Percentiles rank a stretch among this genome's conserved stretches.
These are phyloP conservation scores for Megathymus violae DNA, from an alignment of 1,140 invertebrate genomes.

Conservation along the genomic window DNA sequence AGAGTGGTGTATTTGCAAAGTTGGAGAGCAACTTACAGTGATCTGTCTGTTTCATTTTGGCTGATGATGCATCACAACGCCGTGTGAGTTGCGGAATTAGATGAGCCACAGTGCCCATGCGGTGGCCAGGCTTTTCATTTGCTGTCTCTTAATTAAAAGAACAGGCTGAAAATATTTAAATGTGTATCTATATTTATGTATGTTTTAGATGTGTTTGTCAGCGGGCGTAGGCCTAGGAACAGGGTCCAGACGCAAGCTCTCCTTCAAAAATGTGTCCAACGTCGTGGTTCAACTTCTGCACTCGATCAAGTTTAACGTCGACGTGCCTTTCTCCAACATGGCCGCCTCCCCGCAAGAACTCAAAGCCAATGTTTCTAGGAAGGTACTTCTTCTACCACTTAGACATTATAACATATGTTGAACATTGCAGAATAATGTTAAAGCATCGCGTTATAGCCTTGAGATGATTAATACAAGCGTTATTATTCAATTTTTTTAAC, in stretches of 20 bases:
- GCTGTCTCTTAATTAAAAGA: no score
- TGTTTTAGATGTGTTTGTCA: constrained; percentile 83
- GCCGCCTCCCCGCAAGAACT: constrained; percentile 87
- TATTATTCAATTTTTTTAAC: no score
- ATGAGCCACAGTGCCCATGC: no score
- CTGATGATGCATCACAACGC: no score
- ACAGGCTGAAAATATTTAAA: constrained; percentile 41
- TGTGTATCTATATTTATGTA: constrained; percentile 48
- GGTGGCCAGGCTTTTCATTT: no score
- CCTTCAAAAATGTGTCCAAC: constrained; percentile 96
- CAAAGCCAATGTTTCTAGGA: constrained; percentile 86
- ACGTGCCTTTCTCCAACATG: constrained; percentile 96
- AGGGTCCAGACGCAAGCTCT: constrained; percentile 90
- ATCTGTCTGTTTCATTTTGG: no score
- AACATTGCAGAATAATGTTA: not conserved
- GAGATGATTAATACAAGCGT: constrained; percentile 29
- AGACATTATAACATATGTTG: no score
- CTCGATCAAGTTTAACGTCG: constrained; percentile 96
- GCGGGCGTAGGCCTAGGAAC: constrained; percentile 86
- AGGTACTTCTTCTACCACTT: constrained; percentile 76
- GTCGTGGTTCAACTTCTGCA: constrained; percentile 95
- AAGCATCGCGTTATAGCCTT: constrained; percentile 6
- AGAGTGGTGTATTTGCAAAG: no score
- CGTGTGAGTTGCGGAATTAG: no score
- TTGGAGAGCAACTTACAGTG: no score